Conservation (phyloP, 2,888 invertebrate genomes). For the Ophioninae sp. region DNA sequence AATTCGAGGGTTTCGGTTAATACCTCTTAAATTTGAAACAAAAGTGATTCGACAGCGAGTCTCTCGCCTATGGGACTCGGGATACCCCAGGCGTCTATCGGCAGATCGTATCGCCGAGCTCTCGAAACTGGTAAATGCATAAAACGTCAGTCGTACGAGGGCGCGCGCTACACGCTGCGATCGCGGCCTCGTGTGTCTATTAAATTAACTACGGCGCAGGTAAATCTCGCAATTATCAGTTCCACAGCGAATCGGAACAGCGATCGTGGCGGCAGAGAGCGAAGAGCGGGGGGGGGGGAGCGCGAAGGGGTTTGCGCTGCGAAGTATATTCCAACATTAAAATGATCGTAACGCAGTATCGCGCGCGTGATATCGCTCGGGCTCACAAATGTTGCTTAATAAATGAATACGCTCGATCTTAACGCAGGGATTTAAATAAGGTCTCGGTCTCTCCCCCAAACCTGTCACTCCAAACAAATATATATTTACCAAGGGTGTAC, state of each 20-base stretch:
- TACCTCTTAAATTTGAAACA: no score
- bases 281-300: background rate
- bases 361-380: constrained; percentile 44
- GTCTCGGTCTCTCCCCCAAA: constrained; percentile 11
- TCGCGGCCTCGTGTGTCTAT: constrained; percentile 50
- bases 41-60: no score
- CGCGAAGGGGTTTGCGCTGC: no score
- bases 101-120: constrained; percentile 44
- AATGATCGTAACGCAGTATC: constrained; percentile 45
- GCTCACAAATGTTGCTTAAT: constrained; percentile 52
- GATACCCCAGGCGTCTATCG: constrained; percentile 15
- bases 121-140: constrained; percentile 53
- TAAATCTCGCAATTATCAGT: constrained; percentile 52
- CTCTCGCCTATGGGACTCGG: background rate
- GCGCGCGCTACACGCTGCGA: constrained; percentile 11
- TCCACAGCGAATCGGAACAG: constrained; percentile 17
- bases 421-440: constrained; percentile 30
- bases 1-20: no score
- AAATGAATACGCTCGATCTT: constrained; percentile 52
- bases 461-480: background rate
- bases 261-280: constrained; percentile 7
- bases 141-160: constrained; percentile 44
- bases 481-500: background rate
- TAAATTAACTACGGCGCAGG: constrained; percentile 44
- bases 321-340: constrained; percentile 37